These are phyloP conservation scores for Ondatra zibethicus DNA, from an alignment of 2,113 vertebrate genomes.

Conservation along the genomic window DNA sequence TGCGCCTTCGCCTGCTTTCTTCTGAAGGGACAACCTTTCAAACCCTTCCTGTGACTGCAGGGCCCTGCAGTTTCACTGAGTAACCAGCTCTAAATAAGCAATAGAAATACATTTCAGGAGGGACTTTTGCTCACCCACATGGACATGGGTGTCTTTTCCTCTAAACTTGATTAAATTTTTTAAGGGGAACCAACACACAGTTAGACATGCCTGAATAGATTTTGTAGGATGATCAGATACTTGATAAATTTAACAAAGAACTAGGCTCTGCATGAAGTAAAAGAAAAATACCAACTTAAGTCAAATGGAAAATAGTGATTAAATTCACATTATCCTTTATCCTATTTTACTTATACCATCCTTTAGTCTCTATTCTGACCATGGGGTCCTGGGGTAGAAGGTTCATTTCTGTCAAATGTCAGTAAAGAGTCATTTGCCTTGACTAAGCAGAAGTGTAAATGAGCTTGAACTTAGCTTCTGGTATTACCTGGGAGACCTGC, in stretches of 20 bases:
- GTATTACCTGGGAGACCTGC: rapidly evolving
- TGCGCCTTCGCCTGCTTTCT: background rate
- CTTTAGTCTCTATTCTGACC: background rate
- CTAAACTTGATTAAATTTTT: background rate
- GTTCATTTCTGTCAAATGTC: background rate
- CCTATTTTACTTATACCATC: background rate
- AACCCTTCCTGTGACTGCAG: background rate
- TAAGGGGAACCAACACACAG: background rate
- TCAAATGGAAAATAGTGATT: background rate
- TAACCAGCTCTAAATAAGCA: background rate
- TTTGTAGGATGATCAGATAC: background rate
- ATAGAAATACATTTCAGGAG: background rate
- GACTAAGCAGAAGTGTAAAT: background rate
- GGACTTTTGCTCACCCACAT: background rate
- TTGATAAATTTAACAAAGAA: background rate
- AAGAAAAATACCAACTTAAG: background rate
- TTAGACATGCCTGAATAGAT: background rate
- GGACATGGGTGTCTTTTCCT: background rate
- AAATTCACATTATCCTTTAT: background rate
- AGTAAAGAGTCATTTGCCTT: background rate
- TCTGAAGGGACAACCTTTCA: background rate
- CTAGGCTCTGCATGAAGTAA: background rate
- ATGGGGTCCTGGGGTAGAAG: background rate
- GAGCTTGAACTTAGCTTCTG: background rate
- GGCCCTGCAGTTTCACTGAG: background rate